These are phyloP conservation scores for Cynopterus brachyotis DNA, from an alignment of 2,113 vertebrate species.

Conservation along the genomic window DNA sequence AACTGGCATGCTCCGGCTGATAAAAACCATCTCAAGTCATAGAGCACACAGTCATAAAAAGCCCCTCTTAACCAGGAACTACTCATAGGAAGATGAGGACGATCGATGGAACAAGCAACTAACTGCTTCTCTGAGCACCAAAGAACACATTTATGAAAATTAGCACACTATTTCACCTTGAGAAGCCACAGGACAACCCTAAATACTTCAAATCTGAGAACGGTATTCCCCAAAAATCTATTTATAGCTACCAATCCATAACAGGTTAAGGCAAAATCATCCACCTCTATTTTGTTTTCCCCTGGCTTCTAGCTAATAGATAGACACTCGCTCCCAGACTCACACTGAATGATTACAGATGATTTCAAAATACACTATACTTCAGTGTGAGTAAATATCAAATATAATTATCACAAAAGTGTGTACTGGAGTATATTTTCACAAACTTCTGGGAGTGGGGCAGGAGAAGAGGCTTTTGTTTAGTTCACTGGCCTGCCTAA, in stretches of 20 bases:
- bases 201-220: conserved; percentile 69
- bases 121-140: conserved; percentile 84
- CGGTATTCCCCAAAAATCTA: conserved; percentile 39
- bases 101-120: conserved; percentile 81
- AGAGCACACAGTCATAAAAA: conserved; percentile 84
- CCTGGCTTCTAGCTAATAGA: conserved; percentile 8
- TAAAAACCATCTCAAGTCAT: conserved; percentile 82
- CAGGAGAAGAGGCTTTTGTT: background rate
- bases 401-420: conserved; percentile 56
- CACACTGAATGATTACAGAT: conserved; percentile 57
- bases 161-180: conserved; percentile 83
- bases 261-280: conserved; percentile 73
- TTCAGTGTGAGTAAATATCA: conserved; percentile 54
- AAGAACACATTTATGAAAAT: conserved; percentile 84
- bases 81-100: conserved; percentile 79
- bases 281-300: conserved; percentile 22
- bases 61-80: conserved; percentile 81
- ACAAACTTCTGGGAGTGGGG: conserved; percentile 26
- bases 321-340: conserved; percentile 42
- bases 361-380: conserved; percentile 64
- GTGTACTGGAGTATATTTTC: conserved; percentile 63
- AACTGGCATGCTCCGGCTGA: conserved; percentile 80
- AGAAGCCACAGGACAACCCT: conserved; percentile 76
- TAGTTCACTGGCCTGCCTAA: conserved; percentile 4
- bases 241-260: conserved; percentile 66